phyloP scores from a whole-genome alignment of 2,888 invertebrate genomes.

The Sycophila texana region DNA sequence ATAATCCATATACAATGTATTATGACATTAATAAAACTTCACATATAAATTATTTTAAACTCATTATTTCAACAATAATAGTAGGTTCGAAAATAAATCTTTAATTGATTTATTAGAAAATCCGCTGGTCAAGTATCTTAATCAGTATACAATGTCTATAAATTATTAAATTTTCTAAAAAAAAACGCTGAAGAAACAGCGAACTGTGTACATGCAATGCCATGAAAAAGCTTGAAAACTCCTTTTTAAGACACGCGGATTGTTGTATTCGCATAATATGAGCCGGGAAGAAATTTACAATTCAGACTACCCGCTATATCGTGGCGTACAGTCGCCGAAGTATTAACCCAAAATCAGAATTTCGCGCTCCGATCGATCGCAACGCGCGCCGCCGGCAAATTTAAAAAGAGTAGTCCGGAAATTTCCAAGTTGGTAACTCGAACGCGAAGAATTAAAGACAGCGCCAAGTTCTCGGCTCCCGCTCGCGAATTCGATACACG shows the following conservation, averaged over 20 bases:
- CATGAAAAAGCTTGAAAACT: too few species aligned
- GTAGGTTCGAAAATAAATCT: too few species aligned
- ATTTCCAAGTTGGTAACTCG: slow-evolving; percentile 13
- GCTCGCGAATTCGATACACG: neutral
- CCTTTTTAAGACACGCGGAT: neutral
- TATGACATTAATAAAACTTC: too few species aligned
- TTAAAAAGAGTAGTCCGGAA: slow-evolving; percentile 30
- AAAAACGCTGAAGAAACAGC: too few species aligned
- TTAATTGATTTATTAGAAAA: too few species aligned
- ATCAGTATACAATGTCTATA: too few species aligned
- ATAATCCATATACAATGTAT: too few species aligned
- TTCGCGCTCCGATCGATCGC: neutral
- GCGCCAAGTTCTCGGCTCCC: neutral
- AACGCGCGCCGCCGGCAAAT: slow-evolving; percentile 16
- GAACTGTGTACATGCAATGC: too few species aligned
- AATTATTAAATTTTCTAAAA: too few species aligned
- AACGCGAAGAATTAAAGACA: neutral
- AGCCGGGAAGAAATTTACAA: slow-evolving; percentile 14
- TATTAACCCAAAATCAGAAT: slow-evolving; percentile 32
- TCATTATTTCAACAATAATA: too few species aligned
- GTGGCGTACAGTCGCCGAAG: neutral
- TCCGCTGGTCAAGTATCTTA: too few species aligned
- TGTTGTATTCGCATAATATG: neutral
- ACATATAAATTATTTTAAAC: too few species aligned
- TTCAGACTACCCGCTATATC: neutral